These are phyloP conservation scores for Nesogale talazaci DNA, from an alignment of 2,113 vertebrate species.

Conservation along the genomic window DNA sequence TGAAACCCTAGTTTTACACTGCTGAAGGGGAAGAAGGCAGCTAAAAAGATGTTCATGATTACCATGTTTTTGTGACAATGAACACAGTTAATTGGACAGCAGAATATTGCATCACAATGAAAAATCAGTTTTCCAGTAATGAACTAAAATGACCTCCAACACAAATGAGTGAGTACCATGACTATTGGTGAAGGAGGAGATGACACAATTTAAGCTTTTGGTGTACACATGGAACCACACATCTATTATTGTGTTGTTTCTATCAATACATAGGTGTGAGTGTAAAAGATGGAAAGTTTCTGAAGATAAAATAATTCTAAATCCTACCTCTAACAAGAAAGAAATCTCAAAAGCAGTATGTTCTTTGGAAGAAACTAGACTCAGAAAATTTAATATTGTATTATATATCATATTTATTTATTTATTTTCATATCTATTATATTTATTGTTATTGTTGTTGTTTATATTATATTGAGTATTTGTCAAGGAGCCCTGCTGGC, in stretches of 20 bases:
- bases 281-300: background rate
- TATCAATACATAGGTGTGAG: background rate
- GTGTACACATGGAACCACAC: background rate
- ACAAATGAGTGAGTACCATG: background rate
- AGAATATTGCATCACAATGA: background rate
- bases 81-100: background rate
- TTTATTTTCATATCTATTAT: too few relatives aligned
- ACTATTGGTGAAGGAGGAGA: background rate
- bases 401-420: too few relatives aligned
- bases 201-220: background rate
- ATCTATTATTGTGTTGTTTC: background rate
- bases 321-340: too few relatives aligned
- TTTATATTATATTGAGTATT: too few relatives aligned
- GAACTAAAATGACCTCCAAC: background rate
- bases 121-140: background rate
- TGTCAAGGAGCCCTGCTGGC: too few relatives aligned
- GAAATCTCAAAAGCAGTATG: too few relatives aligned
- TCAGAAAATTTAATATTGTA: too few relatives aligned
- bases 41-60: background rate
- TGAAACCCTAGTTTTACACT: too few relatives aligned
- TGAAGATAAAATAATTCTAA: background rate
- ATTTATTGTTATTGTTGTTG: too few relatives aligned
- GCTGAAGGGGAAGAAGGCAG: background rate
- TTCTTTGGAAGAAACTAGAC: too few relatives aligned
- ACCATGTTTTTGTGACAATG: background rate